A percentile compares a stretch with the other conserved stretches of the same genome.
Evolutionary conservation across 2,888 invertebrate species (phyloP).

Genomic region (Synanthedon myopaeformis): DNA sequence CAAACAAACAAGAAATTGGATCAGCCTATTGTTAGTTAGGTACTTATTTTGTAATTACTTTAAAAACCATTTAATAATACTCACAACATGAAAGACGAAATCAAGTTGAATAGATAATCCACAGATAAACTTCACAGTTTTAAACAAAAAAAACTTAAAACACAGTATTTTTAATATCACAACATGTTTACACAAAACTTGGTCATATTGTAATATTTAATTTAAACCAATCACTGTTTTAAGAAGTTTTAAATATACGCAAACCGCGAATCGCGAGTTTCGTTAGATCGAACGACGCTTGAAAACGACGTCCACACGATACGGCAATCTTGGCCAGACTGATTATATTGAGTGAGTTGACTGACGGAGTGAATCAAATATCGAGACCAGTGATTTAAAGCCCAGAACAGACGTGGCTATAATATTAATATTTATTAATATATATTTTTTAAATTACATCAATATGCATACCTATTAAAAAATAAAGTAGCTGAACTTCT

Average conservation of each 20-base stretch:
- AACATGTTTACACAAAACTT: constrained; percentile 27
- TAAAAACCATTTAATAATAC: constrained; percentile 4
- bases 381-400: too few relatives aligned
- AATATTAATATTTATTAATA: too few relatives aligned
- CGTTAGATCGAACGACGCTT: not conserved
- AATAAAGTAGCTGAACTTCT: too few relatives aligned
- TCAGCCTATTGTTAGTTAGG: too few relatives aligned
- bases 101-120: constrained; percentile 32
- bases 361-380: too few relatives aligned
- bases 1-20: too few relatives aligned
- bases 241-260: constrained; percentile 22
- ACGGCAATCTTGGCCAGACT: constrained; percentile 6
- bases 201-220: constrained; percentile 28
- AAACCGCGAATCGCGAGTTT: constrained; percentile 14
- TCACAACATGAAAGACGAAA: constrained; percentile 22
- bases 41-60: not conserved
- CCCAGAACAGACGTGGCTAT: too few relatives aligned
- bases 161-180: constrained; percentile 21
- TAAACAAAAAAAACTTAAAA: not conserved
- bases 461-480: too few relatives aligned
- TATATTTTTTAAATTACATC: too few relatives aligned
- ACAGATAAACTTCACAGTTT: constrained; percentile 12
- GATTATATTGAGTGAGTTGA: not conserved
- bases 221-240: constrained; percentile 31
- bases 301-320: constrained; percentile 4